Conservation (phyloP, 2,113 vertebrate genomes). For the Hypocryptadius cinnamomeus region DNA sequence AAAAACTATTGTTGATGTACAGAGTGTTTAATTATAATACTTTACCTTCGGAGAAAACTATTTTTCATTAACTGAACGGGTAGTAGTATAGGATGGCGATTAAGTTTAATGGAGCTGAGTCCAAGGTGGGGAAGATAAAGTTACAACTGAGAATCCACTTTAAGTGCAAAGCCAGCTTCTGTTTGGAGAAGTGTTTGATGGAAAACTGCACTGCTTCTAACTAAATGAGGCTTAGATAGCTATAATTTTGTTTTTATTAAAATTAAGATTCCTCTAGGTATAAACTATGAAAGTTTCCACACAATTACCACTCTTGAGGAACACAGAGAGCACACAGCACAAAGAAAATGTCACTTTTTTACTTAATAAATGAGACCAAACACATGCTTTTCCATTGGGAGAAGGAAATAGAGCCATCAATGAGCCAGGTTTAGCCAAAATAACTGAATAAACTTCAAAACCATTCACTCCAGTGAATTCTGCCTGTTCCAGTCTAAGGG, state of each 20-base stretch:
- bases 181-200: conserved; percentile 17
- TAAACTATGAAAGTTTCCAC: neutral
- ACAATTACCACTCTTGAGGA: neutral
- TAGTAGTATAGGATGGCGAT: conserved; percentile 55
- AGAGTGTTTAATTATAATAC: conserved; percentile 29
- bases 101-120: conserved; percentile 57
- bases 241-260: conserved; percentile 39
- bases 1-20: conserved; percentile 25
- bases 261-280: conserved; percentile 44
- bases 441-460: neutral
- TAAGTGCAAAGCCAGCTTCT: conserved; percentile 37
- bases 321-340: neutral
- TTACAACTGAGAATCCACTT: conserved; percentile 39
- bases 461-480: neutral
- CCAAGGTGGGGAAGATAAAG: conserved; percentile 47
- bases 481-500: neutral
- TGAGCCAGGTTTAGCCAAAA: neutral
- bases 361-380: neutral
- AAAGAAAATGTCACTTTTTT: neutral
- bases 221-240: conserved; percentile 51
- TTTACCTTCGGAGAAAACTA: conserved; percentile 48
- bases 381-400: neutral
- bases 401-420: neutral
- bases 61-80: conserved; percentile 54
- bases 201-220: conserved; percentile 28